Evolutionary conservation across 2,888 invertebrate genomes (phyloP).

Genomic region (Lysandra coridon): DNA sequence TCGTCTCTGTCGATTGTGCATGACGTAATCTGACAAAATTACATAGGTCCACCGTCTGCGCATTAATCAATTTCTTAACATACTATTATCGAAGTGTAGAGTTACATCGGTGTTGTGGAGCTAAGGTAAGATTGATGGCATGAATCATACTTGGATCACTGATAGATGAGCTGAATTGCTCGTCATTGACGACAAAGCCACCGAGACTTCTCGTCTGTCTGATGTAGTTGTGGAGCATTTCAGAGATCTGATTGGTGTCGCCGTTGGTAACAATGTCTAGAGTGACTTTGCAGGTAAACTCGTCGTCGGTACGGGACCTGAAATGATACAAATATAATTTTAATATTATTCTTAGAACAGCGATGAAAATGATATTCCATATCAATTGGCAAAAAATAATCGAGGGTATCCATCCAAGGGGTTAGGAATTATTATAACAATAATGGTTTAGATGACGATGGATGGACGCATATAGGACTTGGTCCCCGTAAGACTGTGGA

Average conservation of each 20-base stretch:
- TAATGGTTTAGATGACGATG: too few relatives aligned
- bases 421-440: too few relatives aligned
- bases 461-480: not conserved
- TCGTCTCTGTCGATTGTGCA: too few relatives aligned
- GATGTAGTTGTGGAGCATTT: constrained; percentile 81
- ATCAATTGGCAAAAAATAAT: too few relatives aligned
- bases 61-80: not conserved
- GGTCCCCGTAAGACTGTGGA: not conserved
- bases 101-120: not conserved
- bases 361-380: too few relatives aligned
- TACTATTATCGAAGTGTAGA: not conserved
- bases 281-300: constrained; percentile 83
- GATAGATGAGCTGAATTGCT: constrained; percentile 75
- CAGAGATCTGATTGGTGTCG: constrained; percentile 73
- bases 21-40: too few relatives aligned
- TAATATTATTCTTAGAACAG: not conserved
- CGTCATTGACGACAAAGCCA: constrained; percentile 74
- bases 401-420: too few relatives aligned
- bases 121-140: not conserved
- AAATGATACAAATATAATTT: constrained; percentile 42
- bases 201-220: constrained; percentile 76
- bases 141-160: constrained; percentile 62
- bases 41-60: too few relatives aligned
- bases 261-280: constrained; percentile 84
- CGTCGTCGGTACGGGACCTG: constrained; percentile 79